A percentile compares a stretch with the other conserved stretches of the same genome.
Conservation (phyloP, 2,113 vertebrate genomes). For the Atrichornis clamosus region DNA sequence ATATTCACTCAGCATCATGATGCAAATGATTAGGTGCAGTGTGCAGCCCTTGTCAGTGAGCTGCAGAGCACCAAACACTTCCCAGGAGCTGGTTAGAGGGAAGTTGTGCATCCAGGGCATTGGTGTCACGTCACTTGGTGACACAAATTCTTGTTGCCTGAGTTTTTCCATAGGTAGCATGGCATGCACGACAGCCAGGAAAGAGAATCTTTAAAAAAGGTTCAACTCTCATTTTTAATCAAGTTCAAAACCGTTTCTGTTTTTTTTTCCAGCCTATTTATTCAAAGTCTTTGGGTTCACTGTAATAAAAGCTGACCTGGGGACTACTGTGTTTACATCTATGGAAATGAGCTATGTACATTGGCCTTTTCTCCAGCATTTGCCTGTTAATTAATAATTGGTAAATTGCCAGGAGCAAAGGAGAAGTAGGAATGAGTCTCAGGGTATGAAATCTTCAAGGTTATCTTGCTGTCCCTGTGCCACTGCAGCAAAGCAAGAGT, state of each 20-base stretch:
- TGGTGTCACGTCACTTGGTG: neutral
- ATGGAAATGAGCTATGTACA: neutral
- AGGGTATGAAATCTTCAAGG: constrained; percentile 1
- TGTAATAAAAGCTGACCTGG: neutral
- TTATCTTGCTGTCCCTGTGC: constrained; percentile 2
- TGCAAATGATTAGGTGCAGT: neutral
- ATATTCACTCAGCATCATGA: neutral
- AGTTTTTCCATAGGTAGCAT: neutral
- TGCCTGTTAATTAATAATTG: constrained; percentile 46
- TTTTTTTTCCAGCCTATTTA: neutral
- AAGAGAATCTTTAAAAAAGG: neutral
- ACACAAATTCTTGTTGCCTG: neutral
- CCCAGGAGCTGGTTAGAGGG: constrained; percentile 5
- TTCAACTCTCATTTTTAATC: constrained; percentile 1
- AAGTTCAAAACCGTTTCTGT: neutral
- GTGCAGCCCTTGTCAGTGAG: neutral
- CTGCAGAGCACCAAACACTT: neutral
- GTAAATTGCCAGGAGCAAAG: constrained; percentile 17
- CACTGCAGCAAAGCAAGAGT: neutral
- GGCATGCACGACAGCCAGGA: neutral
- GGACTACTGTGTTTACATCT: neutral
- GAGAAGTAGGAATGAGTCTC: neutral
- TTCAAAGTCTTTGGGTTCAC: neutral
- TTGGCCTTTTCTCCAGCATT: neutral
- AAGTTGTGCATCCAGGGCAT: neutral